A percentile compares a stretch with the other conserved stretches of the same genome.
These are phyloP conservation scores for Drosophila colorata DNA, from an alignment of 2,888 invertebrate species.

Conservation along the genomic window DNA sequence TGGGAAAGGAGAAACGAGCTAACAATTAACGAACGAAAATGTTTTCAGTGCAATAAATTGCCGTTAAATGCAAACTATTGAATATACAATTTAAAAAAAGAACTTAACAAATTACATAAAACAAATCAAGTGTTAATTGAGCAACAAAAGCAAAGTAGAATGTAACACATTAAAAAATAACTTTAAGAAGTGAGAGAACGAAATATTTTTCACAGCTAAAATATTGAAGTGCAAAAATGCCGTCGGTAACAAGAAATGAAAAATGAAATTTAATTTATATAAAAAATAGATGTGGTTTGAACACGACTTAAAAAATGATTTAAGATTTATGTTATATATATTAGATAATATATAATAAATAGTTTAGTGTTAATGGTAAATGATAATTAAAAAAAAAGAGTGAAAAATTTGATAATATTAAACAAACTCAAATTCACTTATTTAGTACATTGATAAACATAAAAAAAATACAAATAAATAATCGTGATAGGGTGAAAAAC, in stretches of 20 bases:
- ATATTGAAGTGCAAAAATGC: slow-evolving; percentile 32
- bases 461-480: too few species aligned
- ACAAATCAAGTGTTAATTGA: background rate
- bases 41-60: slow-evolving; percentile 18
- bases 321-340: background rate
- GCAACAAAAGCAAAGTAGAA: background rate
- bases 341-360: too few species aligned
- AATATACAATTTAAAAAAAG: slow-evolving; percentile 13
- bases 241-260: slow-evolving; percentile 26
- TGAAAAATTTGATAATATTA: too few species aligned
- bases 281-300: background rate
- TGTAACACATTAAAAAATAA: background rate
- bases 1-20: slow-evolving; percentile 15
- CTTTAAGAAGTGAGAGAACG: slow-evolving; percentile 1
- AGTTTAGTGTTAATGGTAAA: too few species aligned
- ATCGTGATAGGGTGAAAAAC: too few species aligned
- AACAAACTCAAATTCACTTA: too few species aligned
- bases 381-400: too few species aligned
- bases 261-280: background rate
- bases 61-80: background rate
- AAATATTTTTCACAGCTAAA: slow-evolving; percentile 8
- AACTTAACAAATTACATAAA: background rate
- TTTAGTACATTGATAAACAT: too few species aligned
- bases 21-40: slow-evolving; percentile 25
- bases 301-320: background rate